Evolutionary conservation across 2,888 invertebrate genomes (phyloP).

Genomic region (Drosophila leonis): DNA sequence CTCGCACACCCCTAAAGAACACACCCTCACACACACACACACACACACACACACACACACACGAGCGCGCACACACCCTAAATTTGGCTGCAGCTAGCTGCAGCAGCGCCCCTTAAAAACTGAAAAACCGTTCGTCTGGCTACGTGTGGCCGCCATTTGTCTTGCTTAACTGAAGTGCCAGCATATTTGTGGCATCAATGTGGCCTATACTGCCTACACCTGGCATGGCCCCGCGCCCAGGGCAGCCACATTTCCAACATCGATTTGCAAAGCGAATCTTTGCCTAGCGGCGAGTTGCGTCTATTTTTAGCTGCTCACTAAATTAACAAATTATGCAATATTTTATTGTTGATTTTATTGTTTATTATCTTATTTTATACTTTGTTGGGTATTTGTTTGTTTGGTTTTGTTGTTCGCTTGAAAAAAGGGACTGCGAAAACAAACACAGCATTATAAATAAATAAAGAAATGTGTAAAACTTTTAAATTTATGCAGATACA

Average conservation of each 20-base stretch:
- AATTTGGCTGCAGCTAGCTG: slow-evolving; percentile 24
- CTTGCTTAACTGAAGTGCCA: slow-evolving; percentile 61
- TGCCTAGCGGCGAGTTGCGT: slow-evolving; percentile 4
- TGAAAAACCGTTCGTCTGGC: slow-evolving; percentile 13
- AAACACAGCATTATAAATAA: slow-evolving; percentile 60
- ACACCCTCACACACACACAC: slow-evolving; percentile 4
- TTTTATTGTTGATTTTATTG: slow-evolving; percentile 44
- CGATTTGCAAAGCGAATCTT: slow-evolving; percentile 39
- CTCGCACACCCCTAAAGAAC: slow-evolving; percentile 6
- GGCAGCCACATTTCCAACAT: slow-evolving; percentile 41
- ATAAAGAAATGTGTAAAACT: slow-evolving; percentile 60
- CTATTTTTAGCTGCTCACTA: slow-evolving; percentile 25
- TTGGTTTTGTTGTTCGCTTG: slow-evolving; percentile 13
- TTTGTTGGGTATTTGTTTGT: slow-evolving; percentile 18
- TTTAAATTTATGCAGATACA: slow-evolving; percentile 74
- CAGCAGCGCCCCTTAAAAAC: slow-evolving; percentile 24
- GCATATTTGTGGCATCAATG: slow-evolving; percentile 53
- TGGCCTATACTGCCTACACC: slow-evolving; percentile 25
- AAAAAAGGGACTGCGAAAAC: slow-evolving; percentile 39
- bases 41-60: neutral
- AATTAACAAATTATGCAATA: slow-evolving; percentile 73
- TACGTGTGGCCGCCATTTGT: slow-evolving; percentile 53
- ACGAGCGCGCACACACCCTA: neutral
- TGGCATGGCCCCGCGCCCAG: neutral
- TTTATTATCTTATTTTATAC: slow-evolving; percentile 27